Percentiles rank a stretch among this genome's conserved stretches.
These are phyloP conservation scores for Platorchestia sp. DNA, from an alignment of 1,140 invertebrate species.

Conservation along the genomic window DNA sequence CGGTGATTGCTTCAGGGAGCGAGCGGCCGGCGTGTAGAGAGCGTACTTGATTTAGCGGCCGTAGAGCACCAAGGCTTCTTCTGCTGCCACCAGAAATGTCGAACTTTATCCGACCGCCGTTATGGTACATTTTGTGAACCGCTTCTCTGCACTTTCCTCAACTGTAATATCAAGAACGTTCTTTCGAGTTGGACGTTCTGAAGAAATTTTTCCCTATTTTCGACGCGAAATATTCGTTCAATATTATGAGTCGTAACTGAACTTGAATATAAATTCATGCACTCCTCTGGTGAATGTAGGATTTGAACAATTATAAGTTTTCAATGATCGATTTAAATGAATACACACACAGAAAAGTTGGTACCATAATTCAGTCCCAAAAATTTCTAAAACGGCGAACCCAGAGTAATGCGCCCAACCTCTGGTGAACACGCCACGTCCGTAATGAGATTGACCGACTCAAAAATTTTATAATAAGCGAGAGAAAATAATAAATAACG, in stretches of 20 bases:
- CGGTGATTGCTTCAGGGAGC: slow-evolving; percentile 7
- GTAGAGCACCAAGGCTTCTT: background rate
- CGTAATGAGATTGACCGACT: background rate
- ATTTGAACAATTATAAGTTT: background rate
- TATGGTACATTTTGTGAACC: background rate
- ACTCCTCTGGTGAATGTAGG: background rate
- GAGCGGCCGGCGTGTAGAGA: background rate
- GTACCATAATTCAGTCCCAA: background rate
- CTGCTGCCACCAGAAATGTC: background rate
- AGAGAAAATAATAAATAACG: background rate
- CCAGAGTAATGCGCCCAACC: background rate
- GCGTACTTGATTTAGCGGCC: background rate
- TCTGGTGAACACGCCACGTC: background rate
- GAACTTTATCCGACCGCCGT: background rate
- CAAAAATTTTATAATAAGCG: background rate
- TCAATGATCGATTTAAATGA: background rate
- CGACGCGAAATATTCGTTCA: background rate
- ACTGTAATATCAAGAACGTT: background rate
- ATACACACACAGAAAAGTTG: background rate
- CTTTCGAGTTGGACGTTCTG: background rate
- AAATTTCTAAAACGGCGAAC: background rate
- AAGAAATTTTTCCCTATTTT: background rate
- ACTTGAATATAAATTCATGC: background rate
- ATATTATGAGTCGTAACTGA: background rate
- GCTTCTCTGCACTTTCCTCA: background rate